Base-by-base conservation (phyloP, 1,140 invertebrate species). In the Acromyrmex echinatior region DNA sequence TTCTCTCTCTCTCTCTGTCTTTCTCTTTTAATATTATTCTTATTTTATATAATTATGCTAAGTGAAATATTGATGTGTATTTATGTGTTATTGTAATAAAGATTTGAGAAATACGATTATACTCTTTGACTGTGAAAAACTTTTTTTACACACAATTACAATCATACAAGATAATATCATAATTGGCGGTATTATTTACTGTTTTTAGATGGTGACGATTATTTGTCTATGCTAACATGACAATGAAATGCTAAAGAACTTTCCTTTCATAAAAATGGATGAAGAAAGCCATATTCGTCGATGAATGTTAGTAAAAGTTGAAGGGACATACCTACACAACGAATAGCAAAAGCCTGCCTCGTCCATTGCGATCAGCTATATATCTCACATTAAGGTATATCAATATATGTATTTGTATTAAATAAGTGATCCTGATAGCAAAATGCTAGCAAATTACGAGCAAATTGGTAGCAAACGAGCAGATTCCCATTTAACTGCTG, bases 361-460 rank as follows among this genome's bases (percentile, higher is more conserved):
- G 89, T 92, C 90, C 88, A 84, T 91, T 92, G 91, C 92, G 88
- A 91, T 89, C 89, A 93, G 92, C 86, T 89, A 92, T 90, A 93
- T 81, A 91, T 93, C 87, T 94, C 88, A 91, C 91, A 90, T 92
- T 94, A 94, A 94, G 93, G 93, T 94, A 86, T 82, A 63, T n/a
- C 2, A 45, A 21, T 58, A 58, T 53, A 35, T 45, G 2, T 1
- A 45, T 31, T 21, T 35, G 39, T 7, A 45, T 45, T 12, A 45
- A 45, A 31, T 31, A 31, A 39, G 7, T 9, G 9, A 45, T 0
- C 39, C 39, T 45, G 39, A 45, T 45, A 12, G 39, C 39, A 45
- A 10, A 45, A 45, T 45, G 39, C 1, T 45, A 45, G 39, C 39
- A 45, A 45, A 45, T 45, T 45, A 2, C 39, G 10, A 2, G 9